phyloP scores from a whole-genome alignment of 2,797 vertebrate species.

The Coregonus sp. region DNA sequence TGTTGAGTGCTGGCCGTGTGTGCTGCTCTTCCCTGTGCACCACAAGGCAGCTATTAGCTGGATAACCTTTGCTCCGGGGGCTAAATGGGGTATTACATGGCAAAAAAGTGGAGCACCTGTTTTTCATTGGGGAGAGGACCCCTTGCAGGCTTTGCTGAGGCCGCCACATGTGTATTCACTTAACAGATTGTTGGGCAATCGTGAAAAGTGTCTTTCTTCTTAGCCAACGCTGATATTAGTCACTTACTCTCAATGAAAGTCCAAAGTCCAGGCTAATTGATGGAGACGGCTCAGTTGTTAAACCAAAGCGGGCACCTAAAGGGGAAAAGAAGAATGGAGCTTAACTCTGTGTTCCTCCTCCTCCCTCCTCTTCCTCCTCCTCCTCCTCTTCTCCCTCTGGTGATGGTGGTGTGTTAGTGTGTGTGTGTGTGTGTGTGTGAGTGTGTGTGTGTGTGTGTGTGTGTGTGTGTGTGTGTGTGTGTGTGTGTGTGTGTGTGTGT shows the following conservation, averaged over 20 bases:
- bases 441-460: too few species aligned
- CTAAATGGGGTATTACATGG: constrained; percentile 94
- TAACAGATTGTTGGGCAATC: constrained; percentile 88
- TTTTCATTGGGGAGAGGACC: constrained; percentile 90
- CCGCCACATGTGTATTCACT: constrained; percentile 87
- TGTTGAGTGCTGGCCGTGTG: constrained; percentile 82
- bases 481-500: too few species aligned
- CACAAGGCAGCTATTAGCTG: constrained; percentile 95
- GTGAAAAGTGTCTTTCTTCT: constrained; percentile 92
- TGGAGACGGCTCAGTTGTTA: constrained; percentile 71
- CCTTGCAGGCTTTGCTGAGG: constrained; percentile 84
- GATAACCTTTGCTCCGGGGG: constrained; percentile 93
- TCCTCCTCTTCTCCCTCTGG: neutral
- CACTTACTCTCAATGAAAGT: constrained; percentile 52
- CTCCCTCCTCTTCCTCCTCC: neutral
- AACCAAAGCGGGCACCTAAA: constrained; percentile 62
- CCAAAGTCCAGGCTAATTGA: constrained; percentile 76
- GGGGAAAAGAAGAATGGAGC: constrained; percentile 47
- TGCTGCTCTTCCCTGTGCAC: constrained; percentile 80
- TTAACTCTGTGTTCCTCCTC: constrained; percentile 7
- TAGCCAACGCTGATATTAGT: constrained; percentile 82
- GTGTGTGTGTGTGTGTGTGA: too few species aligned
- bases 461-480: too few species aligned
- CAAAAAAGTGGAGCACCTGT: constrained; percentile 91
- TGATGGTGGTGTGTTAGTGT: too few species aligned